A percentile compares a stretch with the other conserved stretches of the same genome.
phyloP scores from a whole-genome alignment of 2,797 vertebrate genomes.

The Tinamus major region DNA sequence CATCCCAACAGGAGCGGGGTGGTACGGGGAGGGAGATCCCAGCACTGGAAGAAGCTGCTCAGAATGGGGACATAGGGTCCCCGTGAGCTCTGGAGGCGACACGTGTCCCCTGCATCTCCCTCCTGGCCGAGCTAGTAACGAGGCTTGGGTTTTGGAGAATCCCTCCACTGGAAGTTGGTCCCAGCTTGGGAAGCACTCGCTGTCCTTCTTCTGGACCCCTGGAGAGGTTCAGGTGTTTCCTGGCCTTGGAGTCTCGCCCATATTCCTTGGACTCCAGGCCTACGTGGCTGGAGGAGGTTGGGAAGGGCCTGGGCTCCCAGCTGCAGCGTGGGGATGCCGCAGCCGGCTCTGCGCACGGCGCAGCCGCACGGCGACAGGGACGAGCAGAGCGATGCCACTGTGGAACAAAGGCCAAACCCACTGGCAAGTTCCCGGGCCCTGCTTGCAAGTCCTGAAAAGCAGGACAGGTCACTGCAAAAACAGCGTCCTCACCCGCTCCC shows the following conservation, averaged over 20 bases:
- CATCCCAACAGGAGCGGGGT: not conserved
- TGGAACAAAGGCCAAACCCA: not conserved
- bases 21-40: accelerated
- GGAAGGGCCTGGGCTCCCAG: not conserved
- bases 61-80: not conserved
- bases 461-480: not conserved
- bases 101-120: accelerated
- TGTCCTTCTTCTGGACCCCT: no score
- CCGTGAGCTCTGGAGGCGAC: accelerated
- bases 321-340: no score
- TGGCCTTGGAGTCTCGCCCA: not conserved
- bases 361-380: no score
- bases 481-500: not conserved
- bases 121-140: not conserved
- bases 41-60: not conserved
- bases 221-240: no score
- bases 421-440: not conserved
- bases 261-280: no score
- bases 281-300: no score
- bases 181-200: no score
- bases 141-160: not conserved
- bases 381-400: no score
- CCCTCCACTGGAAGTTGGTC: not conserved
- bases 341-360: no score
- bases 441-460: not conserved